Evolutionary conservation across 2,888 invertebrate species (phyloP), one percentile per base, ranked within the genome.

Genomic region (Harpalus rubripes): DNA sequence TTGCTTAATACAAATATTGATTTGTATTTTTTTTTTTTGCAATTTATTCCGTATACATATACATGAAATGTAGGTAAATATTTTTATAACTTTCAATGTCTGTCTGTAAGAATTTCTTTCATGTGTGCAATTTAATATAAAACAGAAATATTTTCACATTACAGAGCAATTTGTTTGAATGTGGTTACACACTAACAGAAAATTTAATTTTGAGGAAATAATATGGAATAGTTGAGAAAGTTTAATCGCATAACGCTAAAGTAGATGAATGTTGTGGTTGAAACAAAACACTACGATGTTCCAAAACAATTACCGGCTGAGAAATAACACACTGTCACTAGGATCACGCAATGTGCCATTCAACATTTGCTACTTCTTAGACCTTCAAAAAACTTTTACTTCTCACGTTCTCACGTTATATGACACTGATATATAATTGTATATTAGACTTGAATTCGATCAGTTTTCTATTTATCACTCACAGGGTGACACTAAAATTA

Each of bases 301-400:
- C 76, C 16, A 61, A 82, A 82, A 82, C 72, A 82, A 82, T 82
- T 82, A 82, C 72, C 39, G n/a, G 18, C 22, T 68, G 81, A 74
- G 18, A 74, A 74, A 74, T 65, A 61, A 65, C 65, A 52, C 22
- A 15, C 65, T 52, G 52, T 81, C 44, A 41, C 26, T 58, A 18
- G 10, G 26, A 58, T 61, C 83, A 83, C 83, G 83, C 83, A 83
- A 83, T 78, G 58, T 78, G 56, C 22, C 72, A 74, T 1, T 74
- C 44, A 44, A 39, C 72, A 74, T 74, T 44, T 74, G 16, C 18
- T 44, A 15, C 16, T 44, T n/a, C 22, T 22, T 63, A 59, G 26
- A 26, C 68, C 12, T 18, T 8, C 41, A 8, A n/a, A 72, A 65
- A 72, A 72, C 68, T 39, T 15, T 72, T 18, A 16, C 12, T 44